Percentiles rank a stretch among this genome's conserved stretches.
phyloP scores from a whole-genome alignment of 2,113 vertebrate species.

The Siniperca knerii region DNA sequence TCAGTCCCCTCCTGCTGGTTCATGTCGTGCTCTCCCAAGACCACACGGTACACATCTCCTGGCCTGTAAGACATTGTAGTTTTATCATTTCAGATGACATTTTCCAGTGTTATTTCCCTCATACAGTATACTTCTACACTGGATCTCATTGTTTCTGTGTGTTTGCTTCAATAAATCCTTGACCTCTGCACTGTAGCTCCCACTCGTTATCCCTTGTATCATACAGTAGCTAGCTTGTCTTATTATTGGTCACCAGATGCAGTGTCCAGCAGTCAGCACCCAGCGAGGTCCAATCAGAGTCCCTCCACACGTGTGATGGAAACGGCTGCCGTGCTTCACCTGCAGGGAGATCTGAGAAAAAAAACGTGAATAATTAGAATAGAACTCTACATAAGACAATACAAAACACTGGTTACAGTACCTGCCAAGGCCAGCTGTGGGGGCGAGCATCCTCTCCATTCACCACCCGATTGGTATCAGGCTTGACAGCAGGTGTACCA shows the following conservation, averaged over 20 bases:
- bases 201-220: not conserved
- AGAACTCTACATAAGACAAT: not conserved
- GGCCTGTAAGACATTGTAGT: slow-evolving; percentile 52
- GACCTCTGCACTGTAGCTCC: not conserved
- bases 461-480: slow-evolving; percentile 73
- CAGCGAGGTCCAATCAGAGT: slow-evolving; percentile 80
- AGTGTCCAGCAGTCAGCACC: slow-evolving; percentile 83
- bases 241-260: slow-evolving; percentile 76
- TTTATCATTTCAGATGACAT: not conserved
- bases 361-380: not conserved
- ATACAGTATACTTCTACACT: not conserved
- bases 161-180: not conserved
- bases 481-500: slow-evolving; percentile 72
- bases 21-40: slow-evolving; percentile 79
- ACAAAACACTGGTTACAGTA: slow-evolving; percentile 2
- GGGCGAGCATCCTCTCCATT: slow-evolving; percentile 79
- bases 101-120: not conserved
- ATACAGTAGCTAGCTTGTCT: not conserved
- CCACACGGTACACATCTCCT: slow-evolving; percentile 75
- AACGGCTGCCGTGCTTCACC: slow-evolving; percentile 76
- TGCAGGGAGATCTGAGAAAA: slow-evolving; percentile 80
- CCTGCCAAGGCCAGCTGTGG: slow-evolving; percentile 85
- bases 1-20: slow-evolving; percentile 73
- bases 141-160: not conserved
- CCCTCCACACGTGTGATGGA: slow-evolving; percentile 82